Conservation (phyloP, 2,113 vertebrate species). For the Gobiocypris rarus region DNA sequence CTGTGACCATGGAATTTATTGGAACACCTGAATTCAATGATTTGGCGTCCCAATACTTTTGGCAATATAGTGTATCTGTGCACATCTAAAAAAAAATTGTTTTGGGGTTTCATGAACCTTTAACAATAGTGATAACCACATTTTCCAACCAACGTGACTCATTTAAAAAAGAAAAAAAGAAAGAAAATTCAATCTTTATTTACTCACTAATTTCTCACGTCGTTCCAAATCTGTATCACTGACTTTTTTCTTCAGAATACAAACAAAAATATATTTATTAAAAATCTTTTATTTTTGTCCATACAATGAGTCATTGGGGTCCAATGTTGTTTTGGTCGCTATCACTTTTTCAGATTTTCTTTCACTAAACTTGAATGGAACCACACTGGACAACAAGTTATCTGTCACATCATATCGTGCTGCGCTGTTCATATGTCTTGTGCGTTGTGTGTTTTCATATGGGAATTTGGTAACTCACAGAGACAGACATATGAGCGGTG, state of each 20-base stretch:
- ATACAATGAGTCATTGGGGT: not conserved
- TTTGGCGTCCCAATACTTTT: too few relatives aligned
- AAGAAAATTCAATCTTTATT: too few relatives aligned
- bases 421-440: not conserved
- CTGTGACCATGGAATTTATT: too few relatives aligned
- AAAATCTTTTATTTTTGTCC: not conserved
- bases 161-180: too few relatives aligned
- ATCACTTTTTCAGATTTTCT: not conserved
- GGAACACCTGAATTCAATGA: too few relatives aligned
- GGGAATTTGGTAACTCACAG: not conserved
- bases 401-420: not conserved
- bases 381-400: not conserved
- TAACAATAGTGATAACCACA: too few relatives aligned
- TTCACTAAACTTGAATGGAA: not conserved
- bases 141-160: too few relatives aligned
- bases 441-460: not conserved
- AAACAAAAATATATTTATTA: not conserved
- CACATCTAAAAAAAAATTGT: too few relatives aligned
- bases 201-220: too few relatives aligned
- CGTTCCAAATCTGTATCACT: not conserved
- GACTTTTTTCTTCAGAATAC: not conserved
- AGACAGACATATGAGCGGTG: too few relatives aligned
- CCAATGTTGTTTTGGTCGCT: not conserved
- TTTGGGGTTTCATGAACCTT: too few relatives aligned
- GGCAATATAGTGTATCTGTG: too few relatives aligned